Base-by-base conservation (phyloP, 1,140 invertebrate species). In the Drosophila insularis region DNA sequence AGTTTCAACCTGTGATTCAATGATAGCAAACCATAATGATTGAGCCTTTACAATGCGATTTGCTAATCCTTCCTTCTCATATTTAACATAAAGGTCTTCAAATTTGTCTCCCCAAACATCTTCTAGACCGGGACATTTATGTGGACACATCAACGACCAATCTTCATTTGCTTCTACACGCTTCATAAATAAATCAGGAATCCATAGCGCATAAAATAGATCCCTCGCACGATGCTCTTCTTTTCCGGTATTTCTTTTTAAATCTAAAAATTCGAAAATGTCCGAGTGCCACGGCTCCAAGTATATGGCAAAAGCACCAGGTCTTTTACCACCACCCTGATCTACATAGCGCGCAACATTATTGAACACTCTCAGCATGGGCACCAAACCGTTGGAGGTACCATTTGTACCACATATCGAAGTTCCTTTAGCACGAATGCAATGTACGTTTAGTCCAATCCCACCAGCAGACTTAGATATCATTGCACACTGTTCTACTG, bases 241-340 rank as follows among this genome's bases (percentile, higher is more conserved):
- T 87, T 97, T 97, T 37, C 98, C 98, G 55, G 96, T 98, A 92
- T 99, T 99, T 89, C 98, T 99, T 76, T 96, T 97, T 35, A 99
- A 93, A 90, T 99, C 97, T 50, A 99, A 92, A 93, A 99, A 99
- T 66, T 98, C 97, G 92, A 99, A 98, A 58, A 99, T 94, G 92
- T 99, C 98, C 0, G 98, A 95, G 93, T 99, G 99, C 99, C 99
- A 99, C 2, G 99, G 99, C 92, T 99, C 99, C 19, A 99, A 89
- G 90, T 99, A 99, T 68, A 99, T 96, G 13, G 99, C 98, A 94
- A 99, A 99, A n/a, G 98, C 98, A 35, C 98, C 98, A n/a, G 98
- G 98, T 74, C 98, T 93, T 92, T 99, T 99, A 87, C 99, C 99
- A 23, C 98, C 98, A 32, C 98, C 98, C 93, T 99, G 99, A 93